phyloP scores from a whole-genome alignment of 2,888 invertebrate species.

The Boloria selene region DNA sequence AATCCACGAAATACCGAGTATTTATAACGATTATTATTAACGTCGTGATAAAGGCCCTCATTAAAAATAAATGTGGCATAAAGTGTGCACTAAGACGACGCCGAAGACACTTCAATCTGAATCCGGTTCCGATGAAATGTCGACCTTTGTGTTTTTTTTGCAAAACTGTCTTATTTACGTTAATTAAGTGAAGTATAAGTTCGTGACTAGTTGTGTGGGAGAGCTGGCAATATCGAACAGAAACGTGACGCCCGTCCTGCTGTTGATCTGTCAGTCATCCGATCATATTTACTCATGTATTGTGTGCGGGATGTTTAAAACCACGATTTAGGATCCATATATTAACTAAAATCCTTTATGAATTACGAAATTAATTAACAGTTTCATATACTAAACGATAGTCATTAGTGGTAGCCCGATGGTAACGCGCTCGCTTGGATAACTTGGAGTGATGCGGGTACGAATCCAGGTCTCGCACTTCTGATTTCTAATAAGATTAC shows the following conservation, averaged over 20 bases:
- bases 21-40: constrained; percentile 42
- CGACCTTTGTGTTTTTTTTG: constrained; percentile 69
- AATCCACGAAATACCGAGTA: constrained; percentile 31
- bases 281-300: constrained; percentile 39
- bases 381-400: too few species aligned
- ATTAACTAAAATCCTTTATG: background rate
- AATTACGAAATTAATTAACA: too few species aligned
- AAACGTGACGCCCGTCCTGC: constrained; percentile 62
- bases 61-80: constrained; percentile 72
- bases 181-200: constrained; percentile 82
- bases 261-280: constrained; percentile 49
- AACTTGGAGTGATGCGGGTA: too few species aligned
- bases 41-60: constrained; percentile 49
- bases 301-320: constrained; percentile 23
- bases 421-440: too few species aligned
- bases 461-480: too few species aligned
- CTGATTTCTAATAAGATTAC: too few species aligned
- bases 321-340: constrained; percentile 13
- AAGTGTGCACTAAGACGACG: constrained; percentile 63
- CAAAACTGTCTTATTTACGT: constrained; percentile 79
- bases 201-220: constrained; percentile 79
- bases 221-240: constrained; percentile 40
- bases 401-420: too few species aligned
- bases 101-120: constrained; percentile 53
- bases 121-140: constrained; percentile 69